Conservation (phyloP, 2,888 invertebrate genomes). For the Lysandra coridon region DNA sequence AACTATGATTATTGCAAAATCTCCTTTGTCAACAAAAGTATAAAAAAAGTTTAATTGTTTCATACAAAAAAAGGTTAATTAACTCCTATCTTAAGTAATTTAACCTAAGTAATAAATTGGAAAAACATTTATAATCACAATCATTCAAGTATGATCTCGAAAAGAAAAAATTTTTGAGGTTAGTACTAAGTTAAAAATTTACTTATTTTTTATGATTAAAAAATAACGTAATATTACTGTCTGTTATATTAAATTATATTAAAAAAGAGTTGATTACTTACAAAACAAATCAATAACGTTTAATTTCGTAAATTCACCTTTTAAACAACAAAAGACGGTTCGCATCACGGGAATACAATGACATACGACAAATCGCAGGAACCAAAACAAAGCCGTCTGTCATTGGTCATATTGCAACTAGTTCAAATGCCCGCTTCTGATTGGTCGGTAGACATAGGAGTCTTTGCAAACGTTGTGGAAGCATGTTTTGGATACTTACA, state of each 20-base stretch:
- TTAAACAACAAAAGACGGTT: conserved; percentile 1
- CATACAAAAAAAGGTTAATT: conserved; percentile 22
- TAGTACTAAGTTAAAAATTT: conserved; percentile 47
- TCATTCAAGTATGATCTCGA: conserved; percentile 23
- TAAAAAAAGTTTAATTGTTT: conserved; percentile 10
- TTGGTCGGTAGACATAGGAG: conserved; percentile 19
- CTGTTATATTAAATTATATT: conserved; percentile 10
- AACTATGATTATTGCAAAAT: conserved; percentile 22
- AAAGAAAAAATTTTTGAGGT: conserved; percentile 6
- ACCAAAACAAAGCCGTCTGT: conserved; percentile 20
- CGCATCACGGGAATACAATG: conserved; percentile 10
- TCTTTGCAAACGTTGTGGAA: conserved; percentile 15
- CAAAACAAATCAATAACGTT: conserved; percentile 22
- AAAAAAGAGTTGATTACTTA: conserved; percentile 11
- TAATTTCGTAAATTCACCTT: conserved; percentile 16
- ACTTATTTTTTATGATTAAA: conserved; percentile 31
- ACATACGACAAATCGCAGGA: conserved; percentile 17
- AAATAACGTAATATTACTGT: neutral
- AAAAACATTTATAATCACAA: conserved; percentile 20
- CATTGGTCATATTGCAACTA: conserved; percentile 20
- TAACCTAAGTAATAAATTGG: conserved; percentile 18
- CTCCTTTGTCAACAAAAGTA: conserved; percentile 22
- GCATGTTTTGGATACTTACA: conserved; percentile 10
- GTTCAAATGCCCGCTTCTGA: conserved; percentile 13
- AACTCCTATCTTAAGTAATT: conserved; percentile 18